Base-by-base conservation (phyloP, 2,888 invertebrate species). In the Epistrophe eligans region DNA sequence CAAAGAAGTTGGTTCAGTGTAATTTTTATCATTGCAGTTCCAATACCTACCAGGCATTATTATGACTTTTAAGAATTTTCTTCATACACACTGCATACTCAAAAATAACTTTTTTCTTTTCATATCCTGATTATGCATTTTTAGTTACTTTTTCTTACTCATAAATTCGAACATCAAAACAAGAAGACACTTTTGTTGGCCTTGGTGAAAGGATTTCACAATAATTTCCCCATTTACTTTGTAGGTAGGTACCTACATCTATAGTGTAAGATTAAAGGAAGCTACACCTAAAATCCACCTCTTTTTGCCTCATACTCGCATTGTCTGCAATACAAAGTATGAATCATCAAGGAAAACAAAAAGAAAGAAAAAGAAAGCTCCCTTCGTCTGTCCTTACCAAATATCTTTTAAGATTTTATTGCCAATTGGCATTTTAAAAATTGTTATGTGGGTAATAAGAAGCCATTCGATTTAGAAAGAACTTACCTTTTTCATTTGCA, bases 401-500 rank as follows among this genome's bases (percentile, higher is more conserved):
- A 19, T 32, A 19, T 10, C 4, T 66, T 5, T 38, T 8, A 1
- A 55, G 28, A 24, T 70, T 24, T 17, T 10, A n/a, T 50, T 76
- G 19, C 55, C 76, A 45, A 66, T 52, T 62, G n/a, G 50, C 8
- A 45, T 55, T 28, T 55, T 19, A 9, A 11, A 66, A 13, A 35
- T 4, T 52, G 11, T 13, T 5, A 55, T 15, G 17, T 8, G 2
- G 8, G 4, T 28, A 28, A 24, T 8, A 15, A 55, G 24, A 15
- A 55, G 7, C 3, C 6, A 28, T 50, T 4, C 19, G 9, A 48
- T 13, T 4, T 38, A 28, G 10, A 24, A 40, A 35, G 13, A 45
- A 89, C 90, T 95, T 95, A 98, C 98, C 97, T 97, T 98, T 97
- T 95, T 97, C 98, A 95, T 96, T 95, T 94, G 96, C 95, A 95